Base-by-base conservation (phyloP, 2,888 invertebrate genomes). In the Dasysyrphus albostriatus region DNA sequence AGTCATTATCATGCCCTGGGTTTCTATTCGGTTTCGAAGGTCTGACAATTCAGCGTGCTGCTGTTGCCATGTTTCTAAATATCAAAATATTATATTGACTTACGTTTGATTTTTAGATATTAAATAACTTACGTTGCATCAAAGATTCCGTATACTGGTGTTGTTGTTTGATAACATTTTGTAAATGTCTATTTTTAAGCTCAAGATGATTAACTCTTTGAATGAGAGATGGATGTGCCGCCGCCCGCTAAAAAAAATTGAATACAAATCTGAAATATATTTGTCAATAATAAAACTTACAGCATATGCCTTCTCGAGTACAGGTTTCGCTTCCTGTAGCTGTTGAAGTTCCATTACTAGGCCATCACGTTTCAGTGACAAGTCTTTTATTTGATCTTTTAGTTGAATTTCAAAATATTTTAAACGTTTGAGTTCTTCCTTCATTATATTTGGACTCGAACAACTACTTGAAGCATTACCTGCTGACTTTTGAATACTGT, bases 121-220 rank as follows among this genome's bases (percentile, higher is more conserved):
- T 47, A 16, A 16, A 9, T 49, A 73, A 94, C 94, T 94, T 93
- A 95, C 95, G 94, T 91, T 95, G 94, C 90, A 95, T 93, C 74
- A 95, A 92, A 88, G 94, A 93, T 90, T 95, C 95, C n/a, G 94
- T 94, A 89, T 95, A 94, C 73, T 94, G 94, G 89, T 95, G 95
- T 89, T 95, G 95, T 89, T 94, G 94, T 84, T 94, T 94, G 81
- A 95, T 93, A 69, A 94, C 94, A 88, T 94, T 92, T 90, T 95
- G 95, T 84, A 95, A 91, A 91, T 94, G 94, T 88, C 94, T 93
- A 90, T 95, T 94, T 85, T 94, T 94, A 89, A 95, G 93, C 90
- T 95, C 95, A 89, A 95, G 93, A 88, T 92, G 92, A 83, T 93
- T 93, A n/a, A 93, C 91, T 88, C 92, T 89, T 88, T 93, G 93